Evolutionary conservation across 2,797 vertebrate genomes (phyloP).

Genomic region (Enteromius mattozi): DNA sequence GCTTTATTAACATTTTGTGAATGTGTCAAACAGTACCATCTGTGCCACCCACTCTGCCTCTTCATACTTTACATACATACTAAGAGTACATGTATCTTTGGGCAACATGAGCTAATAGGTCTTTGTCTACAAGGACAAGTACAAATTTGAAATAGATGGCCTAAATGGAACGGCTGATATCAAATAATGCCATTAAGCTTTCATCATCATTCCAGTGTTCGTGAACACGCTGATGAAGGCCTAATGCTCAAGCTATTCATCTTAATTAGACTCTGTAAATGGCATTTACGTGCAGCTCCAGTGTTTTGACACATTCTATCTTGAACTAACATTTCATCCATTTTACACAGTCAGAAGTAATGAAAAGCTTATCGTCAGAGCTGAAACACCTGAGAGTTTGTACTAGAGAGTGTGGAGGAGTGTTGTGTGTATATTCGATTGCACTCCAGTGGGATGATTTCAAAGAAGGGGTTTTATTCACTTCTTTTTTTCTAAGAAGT

Average conservation of each 20-base stretch:
- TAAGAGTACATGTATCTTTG: not conserved
- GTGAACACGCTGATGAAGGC: constrained; percentile 16
- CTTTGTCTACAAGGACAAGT: constrained; percentile 28
- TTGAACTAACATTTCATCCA: constrained; percentile 26
- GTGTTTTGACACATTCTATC: constrained; percentile 16
- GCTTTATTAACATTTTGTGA: constrained; percentile 39
- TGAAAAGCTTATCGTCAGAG: constrained; percentile 23
- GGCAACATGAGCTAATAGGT: constrained; percentile 22
- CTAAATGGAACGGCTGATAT: not conserved
- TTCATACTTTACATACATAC: not conserved
- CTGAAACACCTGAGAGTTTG: constrained; percentile 28
- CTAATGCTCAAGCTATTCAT: constrained; percentile 16
- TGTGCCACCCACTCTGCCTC: not conserved
- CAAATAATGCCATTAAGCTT: constrained; percentile 20
- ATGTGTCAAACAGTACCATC: not conserved
- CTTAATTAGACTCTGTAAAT: constrained; percentile 32
- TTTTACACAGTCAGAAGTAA: constrained; percentile 1
- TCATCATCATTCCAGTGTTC: not conserved
- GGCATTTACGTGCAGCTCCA: constrained; percentile 17
- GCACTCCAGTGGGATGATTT: not conserved
- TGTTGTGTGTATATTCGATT: not conserved
- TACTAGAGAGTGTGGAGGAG: not conserved
- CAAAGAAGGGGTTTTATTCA: constrained; percentile 7
- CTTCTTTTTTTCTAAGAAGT: constrained; percentile 13
- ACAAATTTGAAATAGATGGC: constrained; percentile 16